Percentiles rank a stretch among this genome's conserved stretches.
Evolutionary conservation across 2,888 invertebrate genomes (phyloP).

Genomic region (Tetranychus truncatus): DNA sequence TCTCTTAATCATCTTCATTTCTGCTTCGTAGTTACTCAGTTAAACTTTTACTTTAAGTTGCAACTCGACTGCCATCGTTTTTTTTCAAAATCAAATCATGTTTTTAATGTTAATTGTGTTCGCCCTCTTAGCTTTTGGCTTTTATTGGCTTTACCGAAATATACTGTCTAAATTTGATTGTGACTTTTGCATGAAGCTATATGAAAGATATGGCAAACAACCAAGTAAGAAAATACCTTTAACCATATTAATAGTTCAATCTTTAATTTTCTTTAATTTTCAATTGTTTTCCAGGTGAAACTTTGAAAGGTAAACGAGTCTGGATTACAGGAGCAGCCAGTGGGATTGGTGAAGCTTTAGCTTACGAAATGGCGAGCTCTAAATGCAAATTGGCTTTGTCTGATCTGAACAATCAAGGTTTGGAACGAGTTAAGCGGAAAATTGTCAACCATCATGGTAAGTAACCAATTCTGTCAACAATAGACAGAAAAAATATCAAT

Average conservation of each 20-base stretch:
- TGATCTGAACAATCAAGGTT: constrained; percentile 44
- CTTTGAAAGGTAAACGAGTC: constrained; percentile 47
- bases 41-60: not conserved
- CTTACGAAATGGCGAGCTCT: constrained; percentile 46
- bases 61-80: not conserved
- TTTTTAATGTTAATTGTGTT: not conserved
- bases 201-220: not conserved
- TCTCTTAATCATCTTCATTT: too few relatives aligned
- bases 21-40: too few relatives aligned
- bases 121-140: not conserved
- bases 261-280: not conserved
- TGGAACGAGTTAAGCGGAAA: constrained; percentile 36
- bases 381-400: constrained; percentile 49
- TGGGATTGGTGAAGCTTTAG: constrained; percentile 58
- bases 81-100: not conserved
- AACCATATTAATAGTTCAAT: not conserved
- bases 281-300: not conserved
- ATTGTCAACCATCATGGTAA: not conserved
- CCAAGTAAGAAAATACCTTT: not conserved
- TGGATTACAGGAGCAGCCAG: constrained; percentile 70
- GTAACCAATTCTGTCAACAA: not conserved
- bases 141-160: not conserved
- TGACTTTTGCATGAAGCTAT: not conserved
- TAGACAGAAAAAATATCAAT: too few relatives aligned
- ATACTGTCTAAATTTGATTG: not conserved